Conservation (phyloP, 2,797 vertebrate genomes). For the Melanotaenia maccullochi region DNA sequence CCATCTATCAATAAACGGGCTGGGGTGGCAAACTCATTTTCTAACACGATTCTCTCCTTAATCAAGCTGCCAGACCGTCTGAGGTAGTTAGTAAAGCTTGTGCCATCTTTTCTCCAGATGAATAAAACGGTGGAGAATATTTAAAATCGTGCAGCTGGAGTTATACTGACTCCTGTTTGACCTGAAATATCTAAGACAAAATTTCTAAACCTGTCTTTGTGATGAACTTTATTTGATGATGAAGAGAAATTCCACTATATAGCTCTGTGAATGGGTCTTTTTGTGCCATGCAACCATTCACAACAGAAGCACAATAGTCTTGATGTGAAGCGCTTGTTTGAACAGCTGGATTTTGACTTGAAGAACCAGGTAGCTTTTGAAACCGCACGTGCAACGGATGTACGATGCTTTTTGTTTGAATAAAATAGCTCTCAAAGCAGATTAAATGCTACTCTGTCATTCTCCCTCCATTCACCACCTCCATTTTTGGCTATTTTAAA, state of each 20-base stretch:
- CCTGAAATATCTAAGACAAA: conserved; percentile 14
- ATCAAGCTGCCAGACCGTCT: conserved; percentile 62
- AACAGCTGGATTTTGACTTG: conserved; percentile 70
- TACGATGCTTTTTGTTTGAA: conserved; percentile 56
- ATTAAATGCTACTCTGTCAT: conserved; percentile 72
- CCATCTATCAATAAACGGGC: conserved; percentile 75
- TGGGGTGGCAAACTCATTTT: conserved; percentile 77
- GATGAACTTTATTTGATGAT: conserved; percentile 34
- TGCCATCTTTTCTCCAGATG: conserved; percentile 42
- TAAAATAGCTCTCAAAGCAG: conserved; percentile 58
- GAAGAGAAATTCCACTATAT: conserved; percentile 18
- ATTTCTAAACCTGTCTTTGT: conserved; percentile 1
- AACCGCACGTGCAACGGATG: conserved; percentile 50
- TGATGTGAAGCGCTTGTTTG: conserved; percentile 54
- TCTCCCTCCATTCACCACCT: conserved; percentile 66
- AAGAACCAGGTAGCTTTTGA: conserved; percentile 65
- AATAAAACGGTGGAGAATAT: conserved; percentile 25
- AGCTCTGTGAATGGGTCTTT: conserved; percentile 29
- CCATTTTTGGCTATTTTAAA: conserved; percentile 70
- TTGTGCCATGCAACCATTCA: conserved; percentile 44
- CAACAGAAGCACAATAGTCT: conserved; percentile 50
- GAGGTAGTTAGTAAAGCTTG: conserved; percentile 43
- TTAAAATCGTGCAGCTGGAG: conserved; percentile 20
- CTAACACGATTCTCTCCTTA: conserved; percentile 74
- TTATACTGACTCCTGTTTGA: conserved; percentile 14